phyloP scores from a whole-genome alignment of 2,797 vertebrate genomes.

The Heteromormyrus szaboi region DNA sequence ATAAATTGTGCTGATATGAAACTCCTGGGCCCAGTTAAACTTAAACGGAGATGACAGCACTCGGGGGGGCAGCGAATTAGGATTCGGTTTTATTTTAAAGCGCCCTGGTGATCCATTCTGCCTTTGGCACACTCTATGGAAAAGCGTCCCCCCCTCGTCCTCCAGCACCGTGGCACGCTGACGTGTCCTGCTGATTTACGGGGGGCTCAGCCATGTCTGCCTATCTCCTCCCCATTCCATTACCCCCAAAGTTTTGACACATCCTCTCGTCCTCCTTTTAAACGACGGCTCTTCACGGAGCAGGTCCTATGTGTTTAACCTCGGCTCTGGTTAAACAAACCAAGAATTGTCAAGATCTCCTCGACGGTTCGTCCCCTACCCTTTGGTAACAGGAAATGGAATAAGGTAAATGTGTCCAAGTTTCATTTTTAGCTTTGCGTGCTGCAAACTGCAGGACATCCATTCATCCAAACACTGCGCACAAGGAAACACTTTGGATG shows the following conservation, averaged over 20 bases:
- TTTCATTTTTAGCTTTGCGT: not conserved
- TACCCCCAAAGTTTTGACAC: not conserved
- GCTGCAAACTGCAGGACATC: not conserved
- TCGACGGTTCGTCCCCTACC: not conserved
- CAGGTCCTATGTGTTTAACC: not conserved
- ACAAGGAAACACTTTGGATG: not conserved
- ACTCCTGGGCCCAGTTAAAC: slow-evolving; percentile 15
- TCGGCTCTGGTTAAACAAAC: not conserved
- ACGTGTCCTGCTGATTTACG: not conserved
- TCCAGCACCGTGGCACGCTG: too few relatives aligned
- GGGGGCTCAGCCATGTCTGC: too few relatives aligned
- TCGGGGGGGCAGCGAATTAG: not conserved
- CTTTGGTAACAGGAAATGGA: not conserved
- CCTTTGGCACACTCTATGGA: not conserved
- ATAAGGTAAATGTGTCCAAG: not conserved
- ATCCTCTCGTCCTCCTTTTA: not conserved
- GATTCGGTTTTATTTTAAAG: slow-evolving; percentile 17
- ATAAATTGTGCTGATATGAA: slow-evolving; percentile 18
- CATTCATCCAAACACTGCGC: not conserved
- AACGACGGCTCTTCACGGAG: too few relatives aligned
- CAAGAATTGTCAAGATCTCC: not conserved
- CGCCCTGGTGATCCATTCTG: not conserved
- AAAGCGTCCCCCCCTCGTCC: not conserved
- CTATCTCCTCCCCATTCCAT: not conserved
- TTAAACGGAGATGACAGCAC: not conserved